Percentiles rank a stretch among this genome's conserved stretches.
Conservation (phyloP, 2,888 invertebrate species). For the Cephus pygmeus region DNA sequence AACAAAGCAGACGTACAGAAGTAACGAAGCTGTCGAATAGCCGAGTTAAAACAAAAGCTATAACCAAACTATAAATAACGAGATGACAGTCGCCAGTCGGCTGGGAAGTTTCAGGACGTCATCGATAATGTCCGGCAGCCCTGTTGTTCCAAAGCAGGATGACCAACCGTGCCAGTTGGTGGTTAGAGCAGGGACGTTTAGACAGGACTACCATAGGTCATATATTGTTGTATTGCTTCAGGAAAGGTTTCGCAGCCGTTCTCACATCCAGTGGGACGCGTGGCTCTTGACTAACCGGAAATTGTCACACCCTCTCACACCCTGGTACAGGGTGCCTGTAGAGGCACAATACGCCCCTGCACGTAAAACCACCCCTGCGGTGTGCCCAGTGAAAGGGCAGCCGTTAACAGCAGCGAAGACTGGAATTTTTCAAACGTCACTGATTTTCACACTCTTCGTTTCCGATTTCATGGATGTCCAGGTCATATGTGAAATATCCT, state of each 20-base stretch:
- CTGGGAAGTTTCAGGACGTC: slow-evolving; percentile 39
- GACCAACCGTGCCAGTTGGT: slow-evolving; percentile 11
- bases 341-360: no score
- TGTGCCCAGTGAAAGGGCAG: slow-evolving; percentile 44
- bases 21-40: no score
- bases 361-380: slow-evolving; percentile 24
- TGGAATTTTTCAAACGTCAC: slow-evolving; percentile 9
- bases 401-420: slow-evolving; percentile 26
- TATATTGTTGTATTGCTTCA: slow-evolving; percentile 11
- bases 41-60: no score
- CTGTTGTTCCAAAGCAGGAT: slow-evolving; percentile 13
- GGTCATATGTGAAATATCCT: no score
- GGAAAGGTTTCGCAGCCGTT: slow-evolving; percentile 17
- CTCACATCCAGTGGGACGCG: slow-evolving; percentile 11
- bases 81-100: slow-evolving; percentile 12
- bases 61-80: slow-evolving; percentile 14
- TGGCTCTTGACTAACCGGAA: slow-evolving; percentile 15
- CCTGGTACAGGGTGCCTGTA: no score
- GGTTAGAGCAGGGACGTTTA: no score
- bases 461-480: no score
- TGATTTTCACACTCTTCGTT: background rate
- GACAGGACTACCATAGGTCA: slow-evolving; percentile 12
- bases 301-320: slow-evolving; percentile 3
- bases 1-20: no score
- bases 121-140: slow-evolving; percentile 32